Evolutionary conservation across 2,113 vertebrate genomes (phyloP), one percentile per base, ranked within the genome.

Genomic region (Cariama cristata): DNA sequence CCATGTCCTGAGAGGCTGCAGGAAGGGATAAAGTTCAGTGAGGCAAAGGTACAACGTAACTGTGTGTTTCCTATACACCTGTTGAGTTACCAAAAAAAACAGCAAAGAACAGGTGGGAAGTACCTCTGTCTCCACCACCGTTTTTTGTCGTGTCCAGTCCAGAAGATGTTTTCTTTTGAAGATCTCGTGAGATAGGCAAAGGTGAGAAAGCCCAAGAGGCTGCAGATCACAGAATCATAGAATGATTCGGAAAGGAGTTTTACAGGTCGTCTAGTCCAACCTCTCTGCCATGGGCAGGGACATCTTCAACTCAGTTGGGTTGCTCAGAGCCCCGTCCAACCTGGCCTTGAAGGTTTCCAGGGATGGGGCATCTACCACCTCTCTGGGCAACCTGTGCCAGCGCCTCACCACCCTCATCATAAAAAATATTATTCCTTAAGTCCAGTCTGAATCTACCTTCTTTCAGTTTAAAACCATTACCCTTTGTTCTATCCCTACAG

Each of bases 341-440:
- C 28, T 40, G 17, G 4, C 20, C 17, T 32, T 12, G 23, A 45
- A 12, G 40, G 9, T 18, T 50, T 50, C 21, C 45, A 55, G 40
- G 38, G 6, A 23, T 44, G 44, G 7, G n/a, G 3, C 14, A 47
- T 4, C 10, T 4, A 3, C 16, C 7, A 44, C 18, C 5, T 55
- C 26, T 35, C 56, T 40, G 24, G 32, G n/a, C 3, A 55, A 24
- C 14, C 14, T 44, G 3, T 11, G 4, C 30, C n/a, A 55, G 20
- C 1, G 8, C 5, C 2, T 64, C n/a, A 74, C 3, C 1, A 62
- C 10, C 7, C 3, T 62, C n/a, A 23, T 6, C 0, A 3, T 55
- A 33, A 58, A 64, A 60, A 44, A 40, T 2, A 3, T 47, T 24
- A 38, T 30, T 62, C 11, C 12, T 59, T 27, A n/a, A 9, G 0